phyloP scores from a whole-genome alignment of 2,888 invertebrate species.

The Calephelis perditalis region DNA sequence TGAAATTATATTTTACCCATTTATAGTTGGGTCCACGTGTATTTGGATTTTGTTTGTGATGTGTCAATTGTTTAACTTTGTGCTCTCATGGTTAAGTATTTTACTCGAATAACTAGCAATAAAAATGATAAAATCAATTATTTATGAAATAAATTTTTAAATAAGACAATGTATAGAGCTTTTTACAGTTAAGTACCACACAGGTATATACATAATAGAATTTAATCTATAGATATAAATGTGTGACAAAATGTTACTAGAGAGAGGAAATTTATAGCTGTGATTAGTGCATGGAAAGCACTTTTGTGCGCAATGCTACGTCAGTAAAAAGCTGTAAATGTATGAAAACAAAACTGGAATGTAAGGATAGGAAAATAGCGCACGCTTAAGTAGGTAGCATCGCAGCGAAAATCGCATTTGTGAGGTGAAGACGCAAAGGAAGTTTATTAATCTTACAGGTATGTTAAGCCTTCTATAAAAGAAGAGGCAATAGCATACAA shows the following conservation, averaged over 20 bases:
- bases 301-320: conserved; percentile 66
- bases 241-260: conserved; percentile 51
- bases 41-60: conserved; percentile 45
- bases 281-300: conserved; percentile 66
- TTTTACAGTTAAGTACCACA: conserved; percentile 71
- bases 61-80: conserved; percentile 45
- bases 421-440: conserved; percentile 4
- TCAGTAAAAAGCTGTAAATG: conserved; percentile 40
- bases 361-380: conserved; percentile 38
- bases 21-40: conserved; percentile 33
- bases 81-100: conserved; percentile 58
- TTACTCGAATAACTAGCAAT: conserved; percentile 55
- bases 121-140: conserved; percentile 76
- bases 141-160: conserved; percentile 69
- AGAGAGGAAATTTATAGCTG: conserved; percentile 74
- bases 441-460: neutral
- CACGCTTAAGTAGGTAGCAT: conserved; percentile 40
- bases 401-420: conserved; percentile 10
- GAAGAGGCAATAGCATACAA: neutral
- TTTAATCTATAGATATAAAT: conserved; percentile 58
- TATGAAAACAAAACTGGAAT: conserved; percentile 17
- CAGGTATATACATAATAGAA: conserved; percentile 61
- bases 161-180: conserved; percentile 78
- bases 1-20: conserved; percentile 44
- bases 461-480: neutral